Conservation (phyloP, 1,140 invertebrate genomes). For the Bradysia coprophila region DNA sequence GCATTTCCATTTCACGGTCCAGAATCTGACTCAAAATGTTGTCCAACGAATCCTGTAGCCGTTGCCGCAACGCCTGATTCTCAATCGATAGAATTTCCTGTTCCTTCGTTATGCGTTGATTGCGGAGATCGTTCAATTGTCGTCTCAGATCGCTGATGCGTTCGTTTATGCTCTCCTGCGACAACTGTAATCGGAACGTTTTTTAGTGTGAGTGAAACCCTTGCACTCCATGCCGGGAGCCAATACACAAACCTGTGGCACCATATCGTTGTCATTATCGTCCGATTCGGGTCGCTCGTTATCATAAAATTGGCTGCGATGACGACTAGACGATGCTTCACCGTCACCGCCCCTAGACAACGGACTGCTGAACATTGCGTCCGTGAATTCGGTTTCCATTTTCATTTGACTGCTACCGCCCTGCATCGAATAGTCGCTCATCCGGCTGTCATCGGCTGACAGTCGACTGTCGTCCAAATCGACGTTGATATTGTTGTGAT, state of each 20-base stretch:
- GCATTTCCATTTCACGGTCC: slow-evolving; percentile 54
- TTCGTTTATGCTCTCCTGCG: slow-evolving; percentile 27
- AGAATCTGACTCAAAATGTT: slow-evolving; percentile 56
- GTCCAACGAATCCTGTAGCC: slow-evolving; percentile 65
- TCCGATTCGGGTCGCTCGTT: neutral
- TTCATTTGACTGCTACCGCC: slow-evolving; percentile 10
- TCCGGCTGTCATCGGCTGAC: slow-evolving; percentile 50
- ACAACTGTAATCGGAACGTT: slow-evolving; percentile 13
- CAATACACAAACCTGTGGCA: too few species aligned
- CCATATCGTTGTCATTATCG: neutral
- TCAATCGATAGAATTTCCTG: slow-evolving; percentile 70
- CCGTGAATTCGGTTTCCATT: slow-evolving; percentile 18
- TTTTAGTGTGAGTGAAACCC: slow-evolving; percentile 15
- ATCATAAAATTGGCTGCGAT: neutral
- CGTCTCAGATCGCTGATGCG: slow-evolving; percentile 36
- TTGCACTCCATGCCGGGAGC: too few species aligned
- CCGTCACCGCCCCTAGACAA: neutral
- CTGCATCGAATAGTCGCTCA: slow-evolving; percentile 5
- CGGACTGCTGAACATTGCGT: slow-evolving; percentile 17
- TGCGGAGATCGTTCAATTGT: slow-evolving; percentile 52
- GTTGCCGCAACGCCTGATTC: slow-evolving; percentile 59
- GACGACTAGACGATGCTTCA: neutral
- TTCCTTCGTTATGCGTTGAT: slow-evolving; percentile 55
- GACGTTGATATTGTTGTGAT: slow-evolving; percentile 51
- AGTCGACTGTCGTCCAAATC: slow-evolving; percentile 60